These are phyloP conservation scores for Flexamia atlantica DNA, from an alignment of 2,888 invertebrate species.

Conservation along the genomic window DNA sequence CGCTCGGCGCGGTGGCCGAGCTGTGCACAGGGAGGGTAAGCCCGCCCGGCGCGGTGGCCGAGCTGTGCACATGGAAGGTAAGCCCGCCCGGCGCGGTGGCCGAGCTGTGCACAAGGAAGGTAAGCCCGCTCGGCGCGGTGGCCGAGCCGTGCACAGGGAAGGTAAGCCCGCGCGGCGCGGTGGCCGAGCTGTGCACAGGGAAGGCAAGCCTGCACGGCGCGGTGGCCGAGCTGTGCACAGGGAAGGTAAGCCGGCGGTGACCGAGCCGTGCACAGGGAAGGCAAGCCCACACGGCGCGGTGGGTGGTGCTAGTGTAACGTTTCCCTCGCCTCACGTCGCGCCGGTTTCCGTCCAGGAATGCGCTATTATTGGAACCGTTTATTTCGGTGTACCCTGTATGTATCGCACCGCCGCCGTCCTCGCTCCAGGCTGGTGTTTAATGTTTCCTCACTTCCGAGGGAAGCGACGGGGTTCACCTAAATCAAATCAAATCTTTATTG, in stretches of 20 bases:
- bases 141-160: too few species aligned
- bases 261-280: neutral
- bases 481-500: too few species aligned
- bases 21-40: too few species aligned
- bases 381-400: conserved; percentile 4
- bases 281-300: neutral
- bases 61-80: too few species aligned
- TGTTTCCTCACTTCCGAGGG: too few species aligned
- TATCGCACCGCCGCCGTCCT: neutral
- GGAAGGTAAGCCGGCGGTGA: neutral
- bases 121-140: too few species aligned
- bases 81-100: too few species aligned
- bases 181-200: neutral
- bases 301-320: neutral
- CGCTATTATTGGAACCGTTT: conserved; percentile 12
- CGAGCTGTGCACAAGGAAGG: too few species aligned
- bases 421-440: too few species aligned
- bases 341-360: conserved; percentile 9
- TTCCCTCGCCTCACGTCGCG: neutral
- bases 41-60: too few species aligned
- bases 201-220: neutral
- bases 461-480: too few species aligned
- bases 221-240: neutral
- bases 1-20: too few species aligned
- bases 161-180: neutral